phyloP scores from a whole-genome alignment of 2,888 invertebrate species.

The Bombylius major region DNA sequence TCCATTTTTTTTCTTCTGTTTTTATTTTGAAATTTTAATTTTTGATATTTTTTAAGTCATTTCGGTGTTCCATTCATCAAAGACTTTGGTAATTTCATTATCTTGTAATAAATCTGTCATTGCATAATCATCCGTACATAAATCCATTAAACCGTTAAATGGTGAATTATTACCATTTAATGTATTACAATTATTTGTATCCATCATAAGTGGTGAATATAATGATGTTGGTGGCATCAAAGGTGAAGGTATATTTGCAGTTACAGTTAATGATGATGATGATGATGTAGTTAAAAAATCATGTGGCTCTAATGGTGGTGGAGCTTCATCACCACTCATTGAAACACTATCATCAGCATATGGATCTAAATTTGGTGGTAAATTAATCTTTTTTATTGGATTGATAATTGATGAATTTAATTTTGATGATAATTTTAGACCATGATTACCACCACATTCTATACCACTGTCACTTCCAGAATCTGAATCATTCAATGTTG shows the following conservation, averaged over 20 bases:
- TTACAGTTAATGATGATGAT: neutral
- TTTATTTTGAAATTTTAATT: too few relatives aligned
- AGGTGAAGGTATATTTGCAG: neutral
- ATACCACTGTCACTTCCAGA: slow-evolving; percentile 30
- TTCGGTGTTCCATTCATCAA: slow-evolving; percentile 23
- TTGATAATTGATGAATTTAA: neutral
- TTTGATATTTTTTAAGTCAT: slow-evolving; percentile 15
- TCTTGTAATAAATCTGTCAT: slow-evolving; percentile 24
- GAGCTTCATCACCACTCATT: neutral
- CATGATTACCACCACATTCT: slow-evolving; percentile 22
- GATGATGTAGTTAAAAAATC: neutral
- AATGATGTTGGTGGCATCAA: neutral
- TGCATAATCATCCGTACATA: slow-evolving; percentile 30
- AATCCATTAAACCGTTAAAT: slow-evolving; percentile 23
- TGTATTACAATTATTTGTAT: slow-evolving; percentile 27
- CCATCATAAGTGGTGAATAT: neutral
- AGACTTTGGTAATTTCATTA: slow-evolving; percentile 26
- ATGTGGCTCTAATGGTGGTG: neutral
- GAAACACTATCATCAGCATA: neutral
- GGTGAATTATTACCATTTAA: slow-evolving; percentile 21
- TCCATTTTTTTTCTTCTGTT: too few relatives aligned
- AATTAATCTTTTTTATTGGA: neutral
- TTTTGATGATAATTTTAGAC: neutral
- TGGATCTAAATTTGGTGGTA: neutral
- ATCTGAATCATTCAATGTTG: slow-evolving; percentile 23